Evolutionary conservation across 2,888 invertebrate genomes (phyloP), one percentile per base, ranked within the genome.

Genomic region (Corythucha ciliata): DNA sequence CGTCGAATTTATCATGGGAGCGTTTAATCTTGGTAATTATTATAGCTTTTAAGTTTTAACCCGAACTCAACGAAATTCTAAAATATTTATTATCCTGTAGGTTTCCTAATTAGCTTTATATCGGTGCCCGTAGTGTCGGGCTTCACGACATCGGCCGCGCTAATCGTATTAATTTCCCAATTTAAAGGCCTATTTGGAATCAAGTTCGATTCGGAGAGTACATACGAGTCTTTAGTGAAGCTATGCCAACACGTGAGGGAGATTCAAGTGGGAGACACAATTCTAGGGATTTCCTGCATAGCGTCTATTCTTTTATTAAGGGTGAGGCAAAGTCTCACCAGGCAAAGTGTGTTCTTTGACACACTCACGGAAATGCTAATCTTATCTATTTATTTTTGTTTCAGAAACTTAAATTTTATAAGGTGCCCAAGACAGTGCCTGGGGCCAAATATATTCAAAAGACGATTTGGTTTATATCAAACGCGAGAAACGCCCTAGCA

Each of bases 71-170:
- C 8, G 12, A 8, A 10, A 12, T 8, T 3, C 20, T 5, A 18
- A 5, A 12, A 18, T 2, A 36, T n/a, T n/a, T 8, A 36, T n/a
- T 8, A 32, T 42, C 25, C 16, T 4, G 10, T 58, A 88, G 89
- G 88, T 47, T 87, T 88, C 67, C 70, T 89, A 59, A 82, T 89
- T 50, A 85, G 85, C 61, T 81, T 89, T 64, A 89, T 90, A 60
- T 86, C 89, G 0, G 74, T 81, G 22, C 81, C 88, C 8, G 85
- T 89, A 46, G 83, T 83, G 16, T 81, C 81, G 58, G 88, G 86
- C 2, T 90, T 90, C 67, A 88, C 88, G 34, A 81, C 87, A 2
- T 88, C 85, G 8, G 85, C 86, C 18, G 82, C 89, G 0, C 67
- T 86, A 10, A 83, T 86, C 61, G 86, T 90, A 60, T 76, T 81